These are phyloP conservation scores for Oligia latruncula DNA, from an alignment of 2,888 invertebrate species.

Conservation along the genomic window DNA sequence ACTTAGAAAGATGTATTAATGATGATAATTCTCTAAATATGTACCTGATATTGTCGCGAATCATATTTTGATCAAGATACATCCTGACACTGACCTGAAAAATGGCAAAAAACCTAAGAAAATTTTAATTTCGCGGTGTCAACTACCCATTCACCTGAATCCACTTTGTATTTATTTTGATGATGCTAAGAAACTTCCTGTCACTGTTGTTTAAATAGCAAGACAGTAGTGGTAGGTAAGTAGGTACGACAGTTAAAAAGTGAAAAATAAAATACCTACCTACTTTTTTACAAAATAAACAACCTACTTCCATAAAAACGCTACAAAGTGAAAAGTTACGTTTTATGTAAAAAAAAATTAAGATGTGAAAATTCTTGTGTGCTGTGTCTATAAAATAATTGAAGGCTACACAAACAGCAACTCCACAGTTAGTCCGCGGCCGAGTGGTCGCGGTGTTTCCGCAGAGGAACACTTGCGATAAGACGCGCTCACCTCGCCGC, in stretches of 20 bases:
- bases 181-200: not conserved
- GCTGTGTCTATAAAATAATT: not conserved
- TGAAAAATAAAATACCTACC: not conserved
- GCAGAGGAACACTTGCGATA: conserved; percentile 83
- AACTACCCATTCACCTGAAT: no score
- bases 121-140: no score
- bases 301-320: not conserved
- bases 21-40: no score
- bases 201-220: not conserved
- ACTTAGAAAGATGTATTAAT: no score
- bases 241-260: not conserved
- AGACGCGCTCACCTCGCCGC: conserved; percentile 74
- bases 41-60: no score
- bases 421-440: conserved; percentile 71
- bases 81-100: no score
- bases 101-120: no score
- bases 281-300: not conserved
- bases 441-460: conserved; percentile 87
- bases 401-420: conserved; percentile 14
- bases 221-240: not conserved
- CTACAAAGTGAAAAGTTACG: not conserved
- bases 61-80: no score
- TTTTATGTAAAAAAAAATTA: not conserved
- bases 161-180: not conserved
- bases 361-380: not conserved